Evolutionary conservation across 2,797 vertebrate species (phyloP).

Genomic region (Craterocephalus amniculus): DNA sequence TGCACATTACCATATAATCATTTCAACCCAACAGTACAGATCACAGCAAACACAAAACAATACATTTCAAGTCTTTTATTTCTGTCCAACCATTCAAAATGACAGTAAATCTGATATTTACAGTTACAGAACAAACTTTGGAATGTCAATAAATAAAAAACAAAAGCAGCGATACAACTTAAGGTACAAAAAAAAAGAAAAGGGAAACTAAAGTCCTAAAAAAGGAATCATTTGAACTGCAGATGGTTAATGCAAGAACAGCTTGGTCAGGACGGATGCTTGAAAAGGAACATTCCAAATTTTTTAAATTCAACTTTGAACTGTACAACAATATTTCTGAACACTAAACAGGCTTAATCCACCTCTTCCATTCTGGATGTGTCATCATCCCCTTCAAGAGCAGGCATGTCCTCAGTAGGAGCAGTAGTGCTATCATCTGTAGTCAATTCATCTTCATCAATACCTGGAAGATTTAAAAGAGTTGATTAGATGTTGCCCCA

Average conservation of each 20-base stretch:
- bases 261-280: conserved; percentile 21
- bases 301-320: conserved; percentile 60
- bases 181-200: conserved; percentile 64
- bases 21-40: no score
- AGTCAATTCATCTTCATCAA: conserved; percentile 80
- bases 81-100: conserved; percentile 39
- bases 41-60: conserved; percentile 2
- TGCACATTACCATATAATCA: no score
- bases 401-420: conserved; percentile 84
- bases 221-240: conserved; percentile 48
- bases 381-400: conserved; percentile 86
- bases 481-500: background rate
- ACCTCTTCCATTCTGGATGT: conserved; percentile 89
- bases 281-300: conserved; percentile 23
- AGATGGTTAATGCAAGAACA: conserved; percentile 19
- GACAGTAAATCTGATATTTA: conserved; percentile 66
- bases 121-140: conserved; percentile 59
- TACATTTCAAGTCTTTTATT: conserved; percentile 75
- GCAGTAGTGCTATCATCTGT: conserved; percentile 80
- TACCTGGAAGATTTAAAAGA: conserved; percentile 66
- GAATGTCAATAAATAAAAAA: conserved; percentile 81
- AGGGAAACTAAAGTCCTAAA: conserved; percentile 26
- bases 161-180: conserved; percentile 51
- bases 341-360: conserved; percentile 77
- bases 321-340: conserved; percentile 47